A percentile compares a stretch with the other conserved stretches of the same genome.
Evolutionary conservation across 2,888 invertebrate genomes (phyloP).

Genomic region (Octonoba sinensis): DNA sequence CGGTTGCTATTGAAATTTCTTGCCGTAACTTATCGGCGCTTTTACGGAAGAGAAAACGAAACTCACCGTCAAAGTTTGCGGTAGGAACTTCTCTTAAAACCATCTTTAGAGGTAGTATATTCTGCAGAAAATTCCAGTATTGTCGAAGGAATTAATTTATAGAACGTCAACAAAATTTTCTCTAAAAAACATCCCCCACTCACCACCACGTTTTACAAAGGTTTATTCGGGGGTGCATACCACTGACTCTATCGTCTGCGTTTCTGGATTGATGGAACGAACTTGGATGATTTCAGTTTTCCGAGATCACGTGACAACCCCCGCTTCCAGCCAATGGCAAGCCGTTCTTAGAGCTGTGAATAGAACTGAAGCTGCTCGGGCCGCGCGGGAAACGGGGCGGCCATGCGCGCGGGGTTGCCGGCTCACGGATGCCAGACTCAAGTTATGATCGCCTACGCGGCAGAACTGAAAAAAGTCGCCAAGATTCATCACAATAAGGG

Average conservation of each 20-base stretch:
- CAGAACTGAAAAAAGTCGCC: constrained; percentile 28
- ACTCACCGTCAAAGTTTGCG: no score
- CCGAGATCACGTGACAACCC: constrained; percentile 51
- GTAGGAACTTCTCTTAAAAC: no score
- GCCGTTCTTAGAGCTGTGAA: constrained; percentile 43
- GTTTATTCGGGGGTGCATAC: not conserved
- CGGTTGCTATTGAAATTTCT: no score
- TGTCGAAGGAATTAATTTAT: no score
- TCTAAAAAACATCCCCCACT: not conserved
- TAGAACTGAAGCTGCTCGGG: constrained; percentile 51
- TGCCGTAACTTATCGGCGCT: no score
- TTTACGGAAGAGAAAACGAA: no score
- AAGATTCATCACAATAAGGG: not conserved
- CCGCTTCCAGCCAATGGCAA: constrained; percentile 42
- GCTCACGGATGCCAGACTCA: no score
- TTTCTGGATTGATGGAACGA: constrained; percentile 63
- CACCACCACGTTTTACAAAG: not conserved
- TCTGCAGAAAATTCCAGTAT: no score
- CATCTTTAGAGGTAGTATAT: no score
- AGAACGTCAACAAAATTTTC: no score
- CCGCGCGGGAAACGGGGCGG: constrained; percentile 45
- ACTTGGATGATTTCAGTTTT: constrained; percentile 58
- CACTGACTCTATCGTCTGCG: constrained; percentile 30
- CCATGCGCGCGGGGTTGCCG: constrained; percentile 60
- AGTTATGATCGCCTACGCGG: no score